Base-by-base conservation (phyloP, 2,113 vertebrate genomes). In the Spea multiplicata region DNA sequence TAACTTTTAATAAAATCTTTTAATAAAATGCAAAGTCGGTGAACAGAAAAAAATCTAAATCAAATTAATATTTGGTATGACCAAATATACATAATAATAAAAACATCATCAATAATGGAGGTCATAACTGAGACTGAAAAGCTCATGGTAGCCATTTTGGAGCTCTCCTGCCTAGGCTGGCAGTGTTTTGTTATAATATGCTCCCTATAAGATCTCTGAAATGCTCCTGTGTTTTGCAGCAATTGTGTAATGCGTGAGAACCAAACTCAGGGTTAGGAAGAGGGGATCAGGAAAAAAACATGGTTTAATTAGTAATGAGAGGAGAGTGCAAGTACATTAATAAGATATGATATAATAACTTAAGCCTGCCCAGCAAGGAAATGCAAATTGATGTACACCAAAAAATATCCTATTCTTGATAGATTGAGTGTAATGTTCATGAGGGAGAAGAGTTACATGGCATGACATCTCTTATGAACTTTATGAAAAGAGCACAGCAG, bases 341-440 rank as follows among this genome's bases (percentile, higher is more conserved):
- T 71, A 62, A 75, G 65, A 71, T 61, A 62, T 73, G 71, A 66
- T 74, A 66, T 30, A 72, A 75, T 71, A 84, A 76, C 10, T 0
- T 0, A 57, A 9, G 46, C 0, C 0, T 13, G 59, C 3, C 8
- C 0, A 0, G 13, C 73, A 0, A 0, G 70, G 66, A 76, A 66
- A 83, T 78, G 73, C 16, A 81, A 84, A 73, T 62, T 66, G 46
- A 46, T 52, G 14, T 3, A 9, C 0, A 0, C 74, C 2, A 0
- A 57, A 3, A 12, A 82, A 47, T 4, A 81, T 8, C 6, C 66
- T 76, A 69, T 46, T 67, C 75, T 30, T 66, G 62, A 46, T 3
- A 3, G 52, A 64, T 61, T 48, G 45, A 48, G 7, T 50, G 64
- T 50, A 30, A 30, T 73, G 61, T 57, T 70, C 48, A 49, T 45